Evolutionary conservation across 1,140 invertebrate species (phyloP), one percentile per base, ranked within the genome.

Genomic region (Trichonephila clavipes): DNA sequence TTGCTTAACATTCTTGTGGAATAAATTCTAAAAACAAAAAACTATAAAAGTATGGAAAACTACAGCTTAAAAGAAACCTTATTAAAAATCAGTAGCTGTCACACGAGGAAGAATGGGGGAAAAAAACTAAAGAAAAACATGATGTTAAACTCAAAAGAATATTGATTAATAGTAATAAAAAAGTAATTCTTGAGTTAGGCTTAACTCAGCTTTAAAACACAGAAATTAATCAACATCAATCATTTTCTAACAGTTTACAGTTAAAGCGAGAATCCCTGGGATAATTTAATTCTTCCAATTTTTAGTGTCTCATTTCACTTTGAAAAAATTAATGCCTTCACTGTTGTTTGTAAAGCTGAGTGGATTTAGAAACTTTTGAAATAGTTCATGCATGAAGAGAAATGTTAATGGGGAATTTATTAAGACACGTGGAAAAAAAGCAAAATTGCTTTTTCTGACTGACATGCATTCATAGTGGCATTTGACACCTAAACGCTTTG

Each of bases 151-250:
- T 7, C 16, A 14, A 16, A 77, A 77, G 28, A 59, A 59, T 85
- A 24, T 24, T 59, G 12, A 83, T 40, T n/a, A n/a, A 59, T 61
- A 34, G 14, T 19, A 85, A 61, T 24, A 85, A 85, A 85, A 58
- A 59, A 58, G 19, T 85, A 58, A 58, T 85, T 14, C 82, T 24
- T 7, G 51, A 3, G 16, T 85, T 85, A 85, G 58, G 44, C 51
- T n/a, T 24, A 19, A 21, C 18, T 10, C 21, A 59, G 16, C n/a
- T 66, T 8, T 19, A 21, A 59, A 18, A 14, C 5, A 16, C 61
- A 66, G 59, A 19, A 61, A 88, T 88, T 64, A 40, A 88, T 88
- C 59, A 88, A 19, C 86, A 88, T 88, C 86, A 88, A 88, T 88
- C 86, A 88, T 64, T 44, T 88, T 64, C 18, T 40, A 21, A 19